These are phyloP conservation scores for Rhabdomys pumilio DNA, from an alignment of 2,797 vertebrate genomes.

Conservation along the genomic window DNA sequence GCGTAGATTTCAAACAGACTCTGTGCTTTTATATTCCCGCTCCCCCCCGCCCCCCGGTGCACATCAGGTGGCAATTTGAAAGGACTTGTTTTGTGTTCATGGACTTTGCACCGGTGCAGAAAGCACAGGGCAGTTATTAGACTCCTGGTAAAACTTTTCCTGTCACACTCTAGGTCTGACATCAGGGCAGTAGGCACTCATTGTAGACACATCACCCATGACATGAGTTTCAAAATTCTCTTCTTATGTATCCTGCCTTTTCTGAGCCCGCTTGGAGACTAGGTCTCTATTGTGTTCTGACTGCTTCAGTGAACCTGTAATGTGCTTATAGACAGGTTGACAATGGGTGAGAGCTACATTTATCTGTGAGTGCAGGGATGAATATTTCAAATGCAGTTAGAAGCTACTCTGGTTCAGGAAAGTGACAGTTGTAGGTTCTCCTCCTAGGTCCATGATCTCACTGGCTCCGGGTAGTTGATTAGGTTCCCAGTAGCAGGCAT, in stretches of 20 bases:
- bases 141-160: not conserved
- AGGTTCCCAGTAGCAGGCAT: not conserved
- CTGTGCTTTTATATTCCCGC: not conserved
- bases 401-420: not conserved
- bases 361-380: not conserved
- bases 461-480: not conserved
- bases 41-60: not conserved
- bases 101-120: not conserved
- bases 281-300: not conserved
- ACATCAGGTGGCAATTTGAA: not conserved
- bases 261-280: not conserved
- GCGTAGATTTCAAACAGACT: not conserved
- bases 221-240: not conserved
- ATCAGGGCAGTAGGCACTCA: not conserved
- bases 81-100: not conserved
- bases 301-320: not conserved
- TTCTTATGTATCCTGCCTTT: not conserved
- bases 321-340: not conserved
- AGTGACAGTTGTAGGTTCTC: not conserved
- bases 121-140: not conserved
- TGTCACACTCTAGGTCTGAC: not conserved
- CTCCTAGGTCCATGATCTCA: not conserved
- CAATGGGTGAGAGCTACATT: not conserved
- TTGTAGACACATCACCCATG: not conserved
- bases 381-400: not conserved